phyloP scores from a whole-genome alignment of 2,888 invertebrate species.

The Acleris holmiana region DNA sequence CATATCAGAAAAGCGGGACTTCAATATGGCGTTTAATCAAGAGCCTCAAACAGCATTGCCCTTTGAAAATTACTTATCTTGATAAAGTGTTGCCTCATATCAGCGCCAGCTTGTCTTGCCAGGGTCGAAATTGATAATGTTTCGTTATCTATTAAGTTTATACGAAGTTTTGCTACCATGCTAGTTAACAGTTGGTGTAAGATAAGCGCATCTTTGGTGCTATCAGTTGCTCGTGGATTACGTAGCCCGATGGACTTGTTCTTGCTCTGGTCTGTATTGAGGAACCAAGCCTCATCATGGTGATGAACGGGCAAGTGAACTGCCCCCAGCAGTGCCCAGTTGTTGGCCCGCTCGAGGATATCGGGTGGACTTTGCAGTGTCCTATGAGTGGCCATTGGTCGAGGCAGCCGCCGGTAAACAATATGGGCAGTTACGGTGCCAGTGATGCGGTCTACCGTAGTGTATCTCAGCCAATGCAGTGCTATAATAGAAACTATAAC shows the following conservation, averaged over 20 bases:
- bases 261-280: slow-evolving; percentile 30
- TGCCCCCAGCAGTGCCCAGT: slow-evolving; percentile 60
- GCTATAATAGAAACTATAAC: slow-evolving; percentile 55
- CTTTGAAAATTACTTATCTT: slow-evolving; percentile 18
- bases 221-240: slow-evolving; percentile 79
- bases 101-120: slow-evolving; percentile 42
- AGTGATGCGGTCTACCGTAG: slow-evolving; percentile 51
- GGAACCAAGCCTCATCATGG: slow-evolving; percentile 58
- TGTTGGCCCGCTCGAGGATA: slow-evolving; percentile 57
- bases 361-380: slow-evolving; percentile 67
- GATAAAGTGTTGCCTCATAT: slow-evolving; percentile 37
- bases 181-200: slow-evolving; percentile 58
- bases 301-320: slow-evolving; percentile 56
- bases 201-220: slow-evolving; percentile 76
- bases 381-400: slow-evolving; percentile 65
- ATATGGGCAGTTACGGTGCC: slow-evolving; percentile 55
- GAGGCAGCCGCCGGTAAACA: slow-evolving; percentile 49
- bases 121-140: slow-evolving; percentile 50
- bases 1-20: neutral
- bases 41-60: slow-evolving; percentile 14
- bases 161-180: slow-evolving; percentile 76
- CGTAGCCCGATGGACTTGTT: slow-evolving; percentile 71
- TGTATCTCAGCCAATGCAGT: slow-evolving; percentile 55
- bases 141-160: slow-evolving; percentile 67
- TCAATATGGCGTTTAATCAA: slow-evolving; percentile 5